Percentiles rank a stretch among this genome's conserved stretches.
Conservation (phyloP, 1,140 invertebrate species). For the Drosophila leontia region DNA sequence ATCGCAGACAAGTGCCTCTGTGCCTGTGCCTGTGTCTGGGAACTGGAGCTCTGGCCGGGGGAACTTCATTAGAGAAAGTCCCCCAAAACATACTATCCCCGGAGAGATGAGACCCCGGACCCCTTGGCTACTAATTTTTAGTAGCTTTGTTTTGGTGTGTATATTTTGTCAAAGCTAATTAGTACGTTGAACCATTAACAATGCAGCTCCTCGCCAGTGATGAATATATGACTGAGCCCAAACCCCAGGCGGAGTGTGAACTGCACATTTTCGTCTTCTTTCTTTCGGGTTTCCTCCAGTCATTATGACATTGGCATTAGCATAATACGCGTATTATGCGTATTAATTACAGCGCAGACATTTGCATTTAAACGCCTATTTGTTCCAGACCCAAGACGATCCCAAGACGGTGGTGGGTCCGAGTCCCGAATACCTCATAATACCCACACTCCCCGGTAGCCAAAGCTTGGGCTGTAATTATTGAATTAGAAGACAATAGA, state of each 20-base stretch:
- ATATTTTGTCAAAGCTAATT: slow-evolving; percentile 83
- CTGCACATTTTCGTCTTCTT: slow-evolving; percentile 61
- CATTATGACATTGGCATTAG: slow-evolving; percentile 76
- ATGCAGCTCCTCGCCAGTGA: slow-evolving; percentile 65
- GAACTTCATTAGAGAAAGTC: slow-evolving; percentile 79
- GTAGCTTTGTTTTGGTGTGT: slow-evolving; percentile 59
- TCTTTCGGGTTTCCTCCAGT: slow-evolving; percentile 48
- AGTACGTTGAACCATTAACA: slow-evolving; percentile 77
- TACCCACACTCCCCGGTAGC: slow-evolving; percentile 55
- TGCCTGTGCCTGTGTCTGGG: slow-evolving; percentile 38
- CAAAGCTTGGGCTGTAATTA: slow-evolving; percentile 70
- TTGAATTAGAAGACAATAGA: slow-evolving; percentile 79
- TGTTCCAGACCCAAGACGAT: slow-evolving; percentile 54
- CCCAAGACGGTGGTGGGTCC: slow-evolving; percentile 53
- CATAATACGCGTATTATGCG: slow-evolving; percentile 83
- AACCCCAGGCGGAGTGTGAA: slow-evolving; percentile 61
- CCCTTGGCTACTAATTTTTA: slow-evolving; percentile 72
- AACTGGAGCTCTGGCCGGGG: slow-evolving; percentile 49
- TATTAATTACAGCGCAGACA: slow-evolving; percentile 82
- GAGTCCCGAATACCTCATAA: slow-evolving; percentile 3
- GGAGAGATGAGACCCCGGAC: slow-evolving; percentile 4
- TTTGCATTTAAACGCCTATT: slow-evolving; percentile 84
- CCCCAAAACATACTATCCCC: slow-evolving; percentile 2
- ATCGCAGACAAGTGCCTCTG: slow-evolving; percentile 69
- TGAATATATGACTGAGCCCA: slow-evolving; percentile 67